These are phyloP conservation scores for Carlito syrichta DNA, from an alignment of 2,113 vertebrate species.

Conservation along the genomic window DNA sequence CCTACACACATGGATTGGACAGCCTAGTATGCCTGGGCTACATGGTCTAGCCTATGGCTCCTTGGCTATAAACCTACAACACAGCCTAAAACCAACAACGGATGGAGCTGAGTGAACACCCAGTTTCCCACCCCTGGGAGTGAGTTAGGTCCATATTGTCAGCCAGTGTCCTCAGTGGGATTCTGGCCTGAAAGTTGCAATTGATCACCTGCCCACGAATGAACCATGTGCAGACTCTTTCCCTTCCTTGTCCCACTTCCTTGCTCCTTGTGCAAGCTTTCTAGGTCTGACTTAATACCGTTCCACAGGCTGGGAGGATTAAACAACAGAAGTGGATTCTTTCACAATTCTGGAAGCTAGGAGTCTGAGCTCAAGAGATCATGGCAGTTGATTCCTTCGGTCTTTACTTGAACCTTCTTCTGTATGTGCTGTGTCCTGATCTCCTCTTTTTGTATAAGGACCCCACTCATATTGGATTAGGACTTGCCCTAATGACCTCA, in stretches of 20 bases:
- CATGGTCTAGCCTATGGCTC: not conserved
- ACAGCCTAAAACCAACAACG: not conserved
- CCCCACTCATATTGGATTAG: not conserved
- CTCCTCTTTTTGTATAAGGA: not conserved
- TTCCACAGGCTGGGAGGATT: not conserved
- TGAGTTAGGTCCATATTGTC: not conserved
- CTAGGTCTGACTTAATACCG: not conserved
- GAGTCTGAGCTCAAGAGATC: not conserved
- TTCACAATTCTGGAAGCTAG: not conserved
- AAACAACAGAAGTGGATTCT: not conserved
- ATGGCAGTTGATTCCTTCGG: accelerated
- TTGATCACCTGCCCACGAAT: not conserved
- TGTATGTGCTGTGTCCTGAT: not conserved
- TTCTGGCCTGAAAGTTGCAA: not conserved
- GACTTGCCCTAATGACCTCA: not conserved
- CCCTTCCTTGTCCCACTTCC: not conserved
- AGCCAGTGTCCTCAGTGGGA: not conserved
- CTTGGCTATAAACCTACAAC: too few relatives aligned
- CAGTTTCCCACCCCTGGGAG: accelerated
- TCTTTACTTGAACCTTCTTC: too few relatives aligned
- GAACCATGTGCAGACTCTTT: not conserved
- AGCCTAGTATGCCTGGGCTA: too few relatives aligned
- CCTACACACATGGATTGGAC: too few relatives aligned
- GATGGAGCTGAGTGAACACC: too few relatives aligned
- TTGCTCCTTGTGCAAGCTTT: too few relatives aligned